phyloP scores from a whole-genome alignment of 2,113 vertebrate species.

The Lamprologus speciosus region DNA sequence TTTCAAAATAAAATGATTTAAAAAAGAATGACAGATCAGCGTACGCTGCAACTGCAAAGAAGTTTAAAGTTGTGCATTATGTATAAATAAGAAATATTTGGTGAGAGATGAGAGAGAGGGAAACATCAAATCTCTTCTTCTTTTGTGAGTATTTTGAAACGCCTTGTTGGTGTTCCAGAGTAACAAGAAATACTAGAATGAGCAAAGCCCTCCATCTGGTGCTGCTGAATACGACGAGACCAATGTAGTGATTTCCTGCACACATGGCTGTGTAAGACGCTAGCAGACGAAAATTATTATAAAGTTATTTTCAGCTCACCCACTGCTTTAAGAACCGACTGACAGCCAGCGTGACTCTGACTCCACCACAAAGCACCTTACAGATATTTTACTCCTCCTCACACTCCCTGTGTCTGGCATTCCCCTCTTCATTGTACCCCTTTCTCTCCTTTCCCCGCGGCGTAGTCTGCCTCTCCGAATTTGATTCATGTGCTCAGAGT shows the following conservation, averaged over 20 bases:
- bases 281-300: background rate
- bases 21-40: background rate
- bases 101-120: background rate
- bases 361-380: background rate
- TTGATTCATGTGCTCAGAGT: background rate
- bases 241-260: background rate
- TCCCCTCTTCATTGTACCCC: background rate
- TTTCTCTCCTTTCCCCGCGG: background rate
- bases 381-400: background rate
- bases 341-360: background rate
- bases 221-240: background rate
- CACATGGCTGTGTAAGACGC: background rate
- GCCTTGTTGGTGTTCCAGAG: background rate
- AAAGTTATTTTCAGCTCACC: background rate
- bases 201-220: background rate
- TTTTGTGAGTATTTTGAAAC: background rate
- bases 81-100: background rate
- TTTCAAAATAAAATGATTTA: background rate
- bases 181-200: background rate
- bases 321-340: background rate
- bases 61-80: background rate
- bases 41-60: rapidly evolving
- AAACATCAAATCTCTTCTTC: background rate
- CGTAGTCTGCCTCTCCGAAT: background rate
- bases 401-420: background rate